Percentiles rank a stretch among this genome's conserved stretches.
These are phyloP conservation scores for Eufriesea mexicana DNA, from an alignment of 1,140 invertebrate genomes.

Conservation along the genomic window DNA sequence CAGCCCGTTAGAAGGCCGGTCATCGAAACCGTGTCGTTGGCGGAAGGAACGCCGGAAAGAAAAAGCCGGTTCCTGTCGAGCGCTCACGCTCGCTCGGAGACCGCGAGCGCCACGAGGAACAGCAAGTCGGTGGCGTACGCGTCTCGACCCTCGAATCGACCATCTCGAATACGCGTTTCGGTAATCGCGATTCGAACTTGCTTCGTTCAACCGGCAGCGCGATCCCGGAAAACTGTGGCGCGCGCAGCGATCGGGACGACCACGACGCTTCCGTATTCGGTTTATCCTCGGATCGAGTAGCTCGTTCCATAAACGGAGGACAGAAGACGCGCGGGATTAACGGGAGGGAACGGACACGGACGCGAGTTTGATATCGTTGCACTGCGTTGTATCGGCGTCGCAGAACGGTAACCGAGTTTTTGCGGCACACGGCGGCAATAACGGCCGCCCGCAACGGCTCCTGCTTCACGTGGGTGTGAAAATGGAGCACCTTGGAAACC, in stretches of 20 bases:
- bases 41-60: constrained; percentile 37
- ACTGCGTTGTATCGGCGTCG: not conserved
- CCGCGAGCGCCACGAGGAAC: not conserved
- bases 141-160: not conserved
- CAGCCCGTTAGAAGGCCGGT: constrained; percentile 25
- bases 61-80: constrained; percentile 30
- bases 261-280: not conserved
- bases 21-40: constrained; percentile 32
- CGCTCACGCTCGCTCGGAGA: constrained; percentile 11
- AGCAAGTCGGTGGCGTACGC: too few relatives aligned
- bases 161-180: not conserved
- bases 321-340: not conserved
- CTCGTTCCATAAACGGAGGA: not conserved
- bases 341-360: not conserved
- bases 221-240: not conserved
- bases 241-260: not conserved
- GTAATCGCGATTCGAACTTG: not conserved
- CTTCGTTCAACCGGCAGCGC: not conserved
- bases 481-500: not conserved
- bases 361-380: not conserved
- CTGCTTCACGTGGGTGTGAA: constrained; percentile 1
- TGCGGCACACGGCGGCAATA: not conserved
- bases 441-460: not conserved
- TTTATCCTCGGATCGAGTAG: constrained; percentile 17
- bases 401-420: constrained; percentile 25